These are phyloP conservation scores for Nowickia ferox DNA, from an alignment of 2,888 invertebrate genomes.

Conservation along the genomic window DNA sequence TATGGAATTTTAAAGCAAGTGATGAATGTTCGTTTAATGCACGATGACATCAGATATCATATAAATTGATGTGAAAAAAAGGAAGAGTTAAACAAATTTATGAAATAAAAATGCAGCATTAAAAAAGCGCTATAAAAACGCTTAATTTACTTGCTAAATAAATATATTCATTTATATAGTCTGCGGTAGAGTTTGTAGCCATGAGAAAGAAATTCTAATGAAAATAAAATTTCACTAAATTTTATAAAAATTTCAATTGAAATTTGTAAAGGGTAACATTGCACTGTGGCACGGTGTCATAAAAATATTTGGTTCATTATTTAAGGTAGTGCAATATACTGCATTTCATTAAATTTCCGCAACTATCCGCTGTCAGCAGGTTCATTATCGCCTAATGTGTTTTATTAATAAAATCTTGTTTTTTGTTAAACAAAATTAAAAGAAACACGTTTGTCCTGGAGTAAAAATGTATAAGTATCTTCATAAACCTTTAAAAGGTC, in stretches of 20 bases:
- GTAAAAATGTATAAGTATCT: background rate
- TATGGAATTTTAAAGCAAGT: slow-evolving; percentile 56
- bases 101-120: slow-evolving; percentile 50
- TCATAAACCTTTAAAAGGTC: background rate
- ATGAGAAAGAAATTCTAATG: slow-evolving; percentile 46
- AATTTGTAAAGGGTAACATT: background rate
- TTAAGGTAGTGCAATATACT: no score
- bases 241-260: slow-evolving; percentile 1
- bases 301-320: background rate
- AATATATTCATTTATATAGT: slow-evolving; percentile 20
- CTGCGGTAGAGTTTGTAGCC: background rate
- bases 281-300: background rate
- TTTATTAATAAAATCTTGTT: slow-evolving; percentile 60
- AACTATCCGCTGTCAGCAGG: slow-evolving; percentile 11
- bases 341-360: background rate
- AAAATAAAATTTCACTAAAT: slow-evolving; percentile 61
- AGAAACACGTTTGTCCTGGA: background rate
- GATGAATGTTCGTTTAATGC: slow-evolving; percentile 70
- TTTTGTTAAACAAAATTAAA: slow-evolving; percentile 23
- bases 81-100: background rate
- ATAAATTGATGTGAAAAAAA: slow-evolving; percentile 38
- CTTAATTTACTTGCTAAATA: slow-evolving; percentile 11
- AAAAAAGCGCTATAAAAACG: slow-evolving; percentile 42
- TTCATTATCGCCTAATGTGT: slow-evolving; percentile 33
- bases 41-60: slow-evolving; percentile 69